Evolutionary conservation across 2,113 vertebrate genomes (phyloP), one percentile per base, ranked within the genome.

Genomic region (Leptosomus discolor): DNA sequence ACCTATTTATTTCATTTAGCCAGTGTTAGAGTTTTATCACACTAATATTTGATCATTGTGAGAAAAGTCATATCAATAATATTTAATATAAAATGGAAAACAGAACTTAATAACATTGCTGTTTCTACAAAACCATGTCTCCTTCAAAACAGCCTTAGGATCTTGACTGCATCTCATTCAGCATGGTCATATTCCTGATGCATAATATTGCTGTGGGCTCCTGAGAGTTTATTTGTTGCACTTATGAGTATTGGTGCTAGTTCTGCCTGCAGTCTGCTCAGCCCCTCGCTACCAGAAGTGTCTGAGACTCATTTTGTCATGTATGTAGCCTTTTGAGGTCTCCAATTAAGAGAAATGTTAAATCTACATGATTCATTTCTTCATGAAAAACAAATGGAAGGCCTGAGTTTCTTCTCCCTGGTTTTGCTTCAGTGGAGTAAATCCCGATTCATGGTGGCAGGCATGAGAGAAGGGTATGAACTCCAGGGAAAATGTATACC

Each of bases 231-330:
- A 12, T 53, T 45, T 80, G 36, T 57, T 73, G 16, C 17, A 17
- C 29, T 48, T 9, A 6, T 26, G 37, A 22, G 45, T 20, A 23
- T 6, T 69, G 22, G 30, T 76, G 29, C 41, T 57, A 10, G 4
- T 69, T 78, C 74, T 94, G 58, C 68, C 27, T 3, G 6, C 30
- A 68, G 23, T 6, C 75, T 82, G 70, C 45, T 92, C 71, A 73
- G 50, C 30, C 32, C 15, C 20, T 65, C 0, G 0, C 36, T 53
- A 21, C 12, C 39, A 29, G 19, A 57, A 63, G 30, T 26, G 65
- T 56, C 37, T n/a, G 73, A 69, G 32, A 82, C 17, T 39, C 5
- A 7, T 61, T 94, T 88, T 57, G 45, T 73, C 32, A 29, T 14
- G 11, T 37, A 26, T 48, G 22, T 45, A 37, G 26, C 56, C 71